Evolutionary conservation across 1,140 invertebrate species (phyloP).

Genomic region (Mercenaria mercenaria): DNA sequence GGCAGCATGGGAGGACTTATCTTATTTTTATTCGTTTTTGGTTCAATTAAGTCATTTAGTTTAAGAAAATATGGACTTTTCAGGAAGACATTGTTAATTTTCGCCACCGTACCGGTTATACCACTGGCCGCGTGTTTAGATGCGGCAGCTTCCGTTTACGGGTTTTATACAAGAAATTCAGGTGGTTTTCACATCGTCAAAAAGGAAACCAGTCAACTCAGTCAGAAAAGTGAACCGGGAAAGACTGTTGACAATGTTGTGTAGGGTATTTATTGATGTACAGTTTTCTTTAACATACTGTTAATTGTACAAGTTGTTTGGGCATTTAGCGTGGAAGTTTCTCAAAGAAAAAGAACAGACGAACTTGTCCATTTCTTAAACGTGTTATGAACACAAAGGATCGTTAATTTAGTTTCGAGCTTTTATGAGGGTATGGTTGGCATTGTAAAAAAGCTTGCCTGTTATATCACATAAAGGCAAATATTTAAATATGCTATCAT

Average conservation of each 20-base stretch:
- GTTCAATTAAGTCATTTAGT: slow-evolving; percentile 58
- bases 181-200: slow-evolving; percentile 62
- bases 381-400: too few relatives aligned
- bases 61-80: slow-evolving; percentile 54
- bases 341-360: too few relatives aligned
- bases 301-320: too few relatives aligned
- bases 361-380: too few relatives aligned
- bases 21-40: slow-evolving; percentile 60
- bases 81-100: slow-evolving; percentile 25
- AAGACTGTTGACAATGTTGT: background rate
- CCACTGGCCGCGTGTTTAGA: slow-evolving; percentile 60
- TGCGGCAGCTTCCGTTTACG: slow-evolving; percentile 52
- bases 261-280: background rate
- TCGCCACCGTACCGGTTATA: slow-evolving; percentile 54
- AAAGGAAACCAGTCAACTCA: slow-evolving; percentile 42
- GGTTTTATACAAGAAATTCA: slow-evolving; percentile 52
- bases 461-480: too few relatives aligned
- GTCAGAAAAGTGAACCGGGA: background rate
- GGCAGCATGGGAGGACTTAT: slow-evolving; percentile 62
- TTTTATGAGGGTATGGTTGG: too few relatives aligned
- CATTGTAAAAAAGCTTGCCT: too few relatives aligned
- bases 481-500: too few relatives aligned
- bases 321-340: too few relatives aligned
- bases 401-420: too few relatives aligned
- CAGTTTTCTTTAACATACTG: too few relatives aligned